Conservation (phyloP, 1,140 invertebrate species). For the Cydia amplana region DNA sequence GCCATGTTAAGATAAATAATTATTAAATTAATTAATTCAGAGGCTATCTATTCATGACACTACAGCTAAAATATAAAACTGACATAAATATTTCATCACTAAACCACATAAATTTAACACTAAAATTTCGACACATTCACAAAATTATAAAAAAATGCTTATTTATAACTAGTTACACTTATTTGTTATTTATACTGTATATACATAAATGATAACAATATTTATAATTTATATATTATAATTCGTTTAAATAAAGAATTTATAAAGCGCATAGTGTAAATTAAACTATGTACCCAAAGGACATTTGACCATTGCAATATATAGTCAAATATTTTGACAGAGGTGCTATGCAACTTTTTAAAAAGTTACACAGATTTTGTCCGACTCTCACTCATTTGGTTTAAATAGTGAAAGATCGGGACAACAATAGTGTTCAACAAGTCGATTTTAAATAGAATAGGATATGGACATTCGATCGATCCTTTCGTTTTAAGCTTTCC, state of each 20-base stretch:
- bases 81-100: not conserved
- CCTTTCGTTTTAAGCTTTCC: constrained; percentile 36
- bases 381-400: constrained; percentile 3
- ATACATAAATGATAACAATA: constrained; percentile 29
- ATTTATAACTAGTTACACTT: not conserved
- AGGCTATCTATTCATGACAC: no score
- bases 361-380: not conserved
- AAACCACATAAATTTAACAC: not conserved
- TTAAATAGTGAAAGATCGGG: constrained; percentile 33
- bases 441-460: constrained; percentile 37
- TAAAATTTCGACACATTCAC: not conserved
- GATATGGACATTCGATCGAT: constrained; percentile 49
- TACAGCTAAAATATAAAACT: no score
- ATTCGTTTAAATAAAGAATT: constrained; percentile 14
- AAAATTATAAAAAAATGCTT: not conserved
- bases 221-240: constrained; percentile 14
- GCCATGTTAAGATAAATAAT: no score
- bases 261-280: constrained; percentile 28
- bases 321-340: not conserved
- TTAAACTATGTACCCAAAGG: constrained; percentile 7
- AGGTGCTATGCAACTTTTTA: not conserved
- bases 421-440: constrained; percentile 32
- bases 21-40: no score
- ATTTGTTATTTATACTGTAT: constrained; percentile 10
- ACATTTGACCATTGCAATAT: no score